Conservation (phyloP, 2,797 vertebrate species). For the Mus spretus region DNA sequence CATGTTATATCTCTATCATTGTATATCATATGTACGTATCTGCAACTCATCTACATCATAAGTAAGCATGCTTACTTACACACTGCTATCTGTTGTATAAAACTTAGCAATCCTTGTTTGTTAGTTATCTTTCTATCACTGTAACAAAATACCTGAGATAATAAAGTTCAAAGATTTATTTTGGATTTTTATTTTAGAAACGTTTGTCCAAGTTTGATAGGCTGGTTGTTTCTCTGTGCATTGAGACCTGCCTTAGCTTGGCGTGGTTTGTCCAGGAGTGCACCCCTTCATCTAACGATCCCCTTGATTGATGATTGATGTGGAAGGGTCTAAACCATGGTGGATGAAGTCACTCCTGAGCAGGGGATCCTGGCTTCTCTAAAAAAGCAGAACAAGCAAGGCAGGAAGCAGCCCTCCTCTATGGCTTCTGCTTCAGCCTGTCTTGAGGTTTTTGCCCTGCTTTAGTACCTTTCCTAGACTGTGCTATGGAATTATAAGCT, state of each 20-base stretch:
- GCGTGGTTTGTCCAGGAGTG: not conserved
- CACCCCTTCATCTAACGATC: not conserved
- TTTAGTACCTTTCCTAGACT: not conserved
- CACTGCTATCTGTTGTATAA: not conserved
- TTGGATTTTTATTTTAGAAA: not conserved
- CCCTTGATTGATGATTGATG: not conserved
- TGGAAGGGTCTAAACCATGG: not conserved
- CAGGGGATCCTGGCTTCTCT: not conserved
- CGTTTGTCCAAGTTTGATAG: not conserved
- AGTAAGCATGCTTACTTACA: slow-evolving; percentile 60
- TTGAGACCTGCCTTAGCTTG: not conserved
- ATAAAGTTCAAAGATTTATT: not conserved
- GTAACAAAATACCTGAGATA: not conserved
- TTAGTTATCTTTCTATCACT: not conserved
- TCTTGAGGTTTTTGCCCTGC: not conserved
- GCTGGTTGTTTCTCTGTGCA: not conserved
- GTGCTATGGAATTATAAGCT: not conserved
- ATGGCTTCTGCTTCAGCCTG: not conserved
- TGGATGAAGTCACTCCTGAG: not conserved
- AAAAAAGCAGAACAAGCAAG: not conserved
- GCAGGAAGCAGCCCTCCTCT: not conserved
- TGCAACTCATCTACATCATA: slow-evolving; percentile 7
- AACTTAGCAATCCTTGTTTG: not conserved
- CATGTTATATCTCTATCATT: not conserved
- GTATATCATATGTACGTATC: not conserved